Conservation (phyloP, 2,113 vertebrate species). For the Tragelaphus buxtoni region DNA sequence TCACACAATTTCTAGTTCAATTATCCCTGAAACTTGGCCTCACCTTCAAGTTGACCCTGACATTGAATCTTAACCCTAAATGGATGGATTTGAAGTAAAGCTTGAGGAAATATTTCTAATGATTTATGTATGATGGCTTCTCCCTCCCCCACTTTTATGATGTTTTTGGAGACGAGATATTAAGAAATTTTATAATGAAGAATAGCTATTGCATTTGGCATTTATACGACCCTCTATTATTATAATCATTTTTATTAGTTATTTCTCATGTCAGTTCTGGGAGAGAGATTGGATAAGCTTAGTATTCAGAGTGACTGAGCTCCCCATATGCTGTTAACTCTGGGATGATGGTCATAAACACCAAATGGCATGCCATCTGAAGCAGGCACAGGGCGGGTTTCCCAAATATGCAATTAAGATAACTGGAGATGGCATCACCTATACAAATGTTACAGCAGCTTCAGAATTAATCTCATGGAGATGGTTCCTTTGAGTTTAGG, state of each 20-base stretch:
- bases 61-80: slow-evolving; percentile 47
- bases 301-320: slow-evolving; percentile 59
- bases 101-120: slow-evolving; percentile 18
- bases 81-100: slow-evolving; percentile 8
- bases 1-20: slow-evolving; percentile 46
- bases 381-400: slow-evolving; percentile 68
- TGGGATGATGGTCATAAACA: slow-evolving; percentile 77
- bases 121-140: slow-evolving; percentile 1
- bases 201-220: slow-evolving; percentile 51
- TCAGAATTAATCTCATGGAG: slow-evolving; percentile 23
- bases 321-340: slow-evolving; percentile 45
- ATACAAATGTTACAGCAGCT: slow-evolving; percentile 44
- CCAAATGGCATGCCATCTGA: slow-evolving; percentile 76
- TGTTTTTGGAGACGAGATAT: slow-evolving; percentile 63
- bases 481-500: slow-evolving; percentile 55
- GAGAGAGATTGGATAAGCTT: slow-evolving; percentile 34
- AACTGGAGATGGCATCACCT: slow-evolving; percentile 72
- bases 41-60: not conserved
- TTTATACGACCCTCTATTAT: slow-evolving; percentile 57
- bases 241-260: slow-evolving; percentile 59
- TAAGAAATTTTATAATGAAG: slow-evolving; percentile 59
- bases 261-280: slow-evolving; percentile 21
- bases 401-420: slow-evolving; percentile 79
- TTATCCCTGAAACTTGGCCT: slow-evolving; percentile 39
- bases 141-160: slow-evolving; percentile 51